A percentile compares a stretch with the other conserved stretches of the same genome.
Evolutionary conservation across 2,888 invertebrate genomes (phyloP).

Genomic region (Lypha dubia): DNA sequence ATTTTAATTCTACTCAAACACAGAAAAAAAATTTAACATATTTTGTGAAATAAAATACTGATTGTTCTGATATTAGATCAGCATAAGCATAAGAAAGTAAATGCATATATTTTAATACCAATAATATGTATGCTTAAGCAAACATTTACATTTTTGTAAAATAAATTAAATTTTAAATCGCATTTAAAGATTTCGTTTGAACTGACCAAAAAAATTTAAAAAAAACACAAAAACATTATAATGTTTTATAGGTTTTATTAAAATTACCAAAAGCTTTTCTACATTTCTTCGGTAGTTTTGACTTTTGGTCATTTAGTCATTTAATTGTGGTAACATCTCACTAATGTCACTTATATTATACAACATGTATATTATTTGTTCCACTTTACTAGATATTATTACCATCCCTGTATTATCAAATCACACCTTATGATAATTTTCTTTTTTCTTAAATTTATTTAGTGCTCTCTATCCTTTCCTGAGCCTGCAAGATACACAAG

Average conservation of each 20-base stretch:
- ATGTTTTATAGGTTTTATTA: too few species aligned
- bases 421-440: slow-evolving; percentile 37
- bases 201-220: slow-evolving; percentile 39
- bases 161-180: slow-evolving; percentile 26
- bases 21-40: neutral
- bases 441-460: neutral
- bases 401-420: slow-evolving; percentile 1
- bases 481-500: neutral
- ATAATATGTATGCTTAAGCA: neutral
- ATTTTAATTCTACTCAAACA: neutral
- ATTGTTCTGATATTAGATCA: neutral
- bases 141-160: neutral
- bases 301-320: neutral
- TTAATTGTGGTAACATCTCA: neutral
- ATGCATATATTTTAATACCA: neutral
- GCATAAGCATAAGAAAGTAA: slow-evolving; percentile 14
- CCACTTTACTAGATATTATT: slow-evolving; percentile 30
- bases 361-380: slow-evolving; percentile 10
- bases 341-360: neutral
- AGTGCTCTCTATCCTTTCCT: neutral
- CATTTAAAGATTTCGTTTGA: slow-evolving; percentile 29
- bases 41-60: neutral
- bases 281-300: neutral
- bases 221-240: too few species aligned
- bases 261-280: neutral